Evolutionary conservation across 2,113 vertebrate genomes (phyloP).

Genomic region (Pachypanchax playfairii): DNA sequence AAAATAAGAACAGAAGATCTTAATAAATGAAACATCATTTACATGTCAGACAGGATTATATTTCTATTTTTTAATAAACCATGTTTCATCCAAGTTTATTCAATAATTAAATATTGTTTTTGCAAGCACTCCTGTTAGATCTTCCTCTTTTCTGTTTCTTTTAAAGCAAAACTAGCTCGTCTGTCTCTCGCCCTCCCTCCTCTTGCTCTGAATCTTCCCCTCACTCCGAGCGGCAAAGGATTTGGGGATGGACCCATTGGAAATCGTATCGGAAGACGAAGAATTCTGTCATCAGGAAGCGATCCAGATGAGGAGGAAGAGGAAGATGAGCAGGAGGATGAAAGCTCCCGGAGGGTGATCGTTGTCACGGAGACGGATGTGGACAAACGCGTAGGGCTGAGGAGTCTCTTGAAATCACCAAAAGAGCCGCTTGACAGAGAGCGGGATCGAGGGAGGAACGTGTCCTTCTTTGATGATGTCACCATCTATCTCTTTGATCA

Average conservation of each 20-base stretch:
- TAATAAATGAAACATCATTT: too few species aligned
- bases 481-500: conserved; percentile 93
- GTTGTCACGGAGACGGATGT: conserved; percentile 89
- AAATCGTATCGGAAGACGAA: conserved; percentile 77
- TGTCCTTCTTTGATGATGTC: conserved; percentile 89
- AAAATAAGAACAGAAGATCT: too few species aligned
- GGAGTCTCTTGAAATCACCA: conserved; percentile 90
- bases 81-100: too few species aligned
- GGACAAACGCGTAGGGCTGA: conserved; percentile 86
- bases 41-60: too few species aligned
- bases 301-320: conserved; percentile 86
- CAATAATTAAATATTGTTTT: too few species aligned
- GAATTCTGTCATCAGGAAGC: conserved; percentile 76
- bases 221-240: conserved; percentile 80
- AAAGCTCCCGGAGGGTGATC: conserved; percentile 83
- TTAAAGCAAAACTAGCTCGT: conserved; percentile 87
- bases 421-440: conserved; percentile 85
- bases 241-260: conserved; percentile 82
- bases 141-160: background rate
- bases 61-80: too few species aligned
- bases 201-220: conserved; percentile 85
- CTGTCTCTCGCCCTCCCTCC: conserved; percentile 89
- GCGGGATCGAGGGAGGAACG: conserved; percentile 87
- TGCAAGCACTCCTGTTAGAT: background rate
- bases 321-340: conserved; percentile 85